A percentile compares a stretch with the other conserved stretches of the same genome.
phyloP scores from a whole-genome alignment of 2,113 vertebrate species.

The Galeopterus variegatus region DNA sequence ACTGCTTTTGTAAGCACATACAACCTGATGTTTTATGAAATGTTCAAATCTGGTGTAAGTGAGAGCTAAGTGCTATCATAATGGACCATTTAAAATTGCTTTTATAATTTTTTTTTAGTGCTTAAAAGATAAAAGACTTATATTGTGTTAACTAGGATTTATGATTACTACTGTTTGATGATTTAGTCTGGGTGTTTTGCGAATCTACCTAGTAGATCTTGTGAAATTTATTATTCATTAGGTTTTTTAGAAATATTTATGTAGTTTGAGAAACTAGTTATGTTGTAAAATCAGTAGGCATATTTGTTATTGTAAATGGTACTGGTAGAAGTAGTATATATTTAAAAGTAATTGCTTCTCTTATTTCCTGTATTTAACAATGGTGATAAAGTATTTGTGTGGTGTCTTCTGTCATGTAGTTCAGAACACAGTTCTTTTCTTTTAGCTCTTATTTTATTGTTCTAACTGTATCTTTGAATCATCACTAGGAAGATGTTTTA shows the following conservation, averaged over 20 bases:
- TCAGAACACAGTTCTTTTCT: conserved; percentile 19
- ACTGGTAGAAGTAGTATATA: conserved; percentile 34
- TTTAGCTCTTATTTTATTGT: conserved; percentile 22
- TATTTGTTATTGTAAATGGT: conserved; percentile 57
- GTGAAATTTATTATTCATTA: conserved; percentile 43
- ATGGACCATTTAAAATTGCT: conserved; percentile 62
- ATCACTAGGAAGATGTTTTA: conserved; percentile 51
- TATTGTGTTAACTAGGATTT: conserved; percentile 44
- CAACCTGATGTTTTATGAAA: conserved; percentile 51
- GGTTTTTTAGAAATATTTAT: conserved; percentile 47
- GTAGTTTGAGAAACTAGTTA: conserved; percentile 27
- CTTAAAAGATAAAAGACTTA: conserved; percentile 49
- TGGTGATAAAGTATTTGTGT: conserved; percentile 50
- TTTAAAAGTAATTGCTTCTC: conserved; percentile 36
- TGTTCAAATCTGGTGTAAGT: conserved; percentile 55
- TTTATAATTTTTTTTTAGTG: conserved; percentile 49
- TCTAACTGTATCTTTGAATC: conserved; percentile 55
- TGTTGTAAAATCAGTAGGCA: conserved; percentile 3
- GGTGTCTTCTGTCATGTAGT: background rate
- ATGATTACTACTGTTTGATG: background rate
- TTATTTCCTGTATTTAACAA: conserved; percentile 44
- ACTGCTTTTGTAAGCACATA: conserved; percentile 17
- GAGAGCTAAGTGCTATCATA: conserved; percentile 27
- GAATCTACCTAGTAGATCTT: conserved; percentile 27
- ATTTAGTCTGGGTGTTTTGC: conserved; percentile 5